Evolutionary conservation across 2,113 vertebrate species (phyloP), one percentile per base, ranked within the genome.

Genomic region (Boleophthalmus pectinirostris): DNA sequence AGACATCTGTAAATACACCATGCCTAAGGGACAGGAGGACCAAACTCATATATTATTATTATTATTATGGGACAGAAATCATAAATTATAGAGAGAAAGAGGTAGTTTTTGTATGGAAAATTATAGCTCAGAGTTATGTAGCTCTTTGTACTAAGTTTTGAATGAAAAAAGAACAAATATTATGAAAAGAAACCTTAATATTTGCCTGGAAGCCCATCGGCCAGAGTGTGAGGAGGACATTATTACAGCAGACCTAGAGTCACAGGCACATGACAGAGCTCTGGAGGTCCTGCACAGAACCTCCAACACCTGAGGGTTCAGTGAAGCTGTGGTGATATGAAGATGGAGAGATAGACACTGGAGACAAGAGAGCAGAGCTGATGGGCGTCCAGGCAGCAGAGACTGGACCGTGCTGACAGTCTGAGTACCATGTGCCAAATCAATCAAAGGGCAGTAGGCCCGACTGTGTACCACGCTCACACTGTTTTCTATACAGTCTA

Each of bases 121-220:
- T 80, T 53, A 86, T 89, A 92, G 87, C 85, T 91, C 87, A 74
- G 83, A 88, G 68, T 79, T 88, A 87, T 89, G 91, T 92, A 88
- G 90, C 89, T 90, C 76, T 92, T 91, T 89, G 70, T 91, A 89
- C 81, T 83, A 86, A 77, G 74, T 86, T 92, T 90, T 87, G 84
- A 87, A 73, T 60, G 80, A 82, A 74, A 49, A 75, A 73, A 73
- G 68, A 71, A 58, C 46, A 43, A 46, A 65, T 67, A 53, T 66
- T 68, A 81, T 68, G 61, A 80, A 78, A 71, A 83, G 70, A 88
- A 87, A 84, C 68, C 78, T 83, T 87, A 80, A 87, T 73, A 8
- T 72, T 85, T 82, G 83, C 76, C 77, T 3, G 88, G 75, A 63
- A 74, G 75, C 80, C 84, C 81, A 78, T 86, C 82, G 84, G 5